phyloP scores from a whole-genome alignment of 2,888 invertebrate genomes.

The Phaonia tiefii region DNA sequence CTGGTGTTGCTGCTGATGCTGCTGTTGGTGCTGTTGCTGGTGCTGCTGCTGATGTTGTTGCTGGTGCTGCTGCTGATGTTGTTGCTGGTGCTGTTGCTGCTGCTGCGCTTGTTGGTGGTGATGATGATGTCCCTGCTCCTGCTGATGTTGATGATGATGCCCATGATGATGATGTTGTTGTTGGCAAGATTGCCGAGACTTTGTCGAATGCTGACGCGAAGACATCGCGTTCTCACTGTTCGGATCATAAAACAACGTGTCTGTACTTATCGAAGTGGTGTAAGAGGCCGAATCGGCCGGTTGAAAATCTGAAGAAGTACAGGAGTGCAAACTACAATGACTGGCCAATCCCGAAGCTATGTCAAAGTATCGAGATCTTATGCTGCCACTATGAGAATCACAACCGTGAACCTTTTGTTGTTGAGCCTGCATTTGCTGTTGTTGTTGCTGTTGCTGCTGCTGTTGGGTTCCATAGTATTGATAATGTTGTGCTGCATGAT shows the following conservation, averaged over 20 bases:
- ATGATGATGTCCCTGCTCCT: constrained; percentile 80
- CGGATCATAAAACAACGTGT: constrained; percentile 91
- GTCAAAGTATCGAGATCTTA: constrained; percentile 84
- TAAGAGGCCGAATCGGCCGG: constrained; percentile 89
- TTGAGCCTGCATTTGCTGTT: constrained; percentile 66
- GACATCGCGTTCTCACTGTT: constrained; percentile 77
- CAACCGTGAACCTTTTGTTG: constrained; percentile 79
- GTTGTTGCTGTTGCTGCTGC: constrained; percentile 74
- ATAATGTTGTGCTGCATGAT: constrained; percentile 72
- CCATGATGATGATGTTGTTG: constrained; percentile 70
- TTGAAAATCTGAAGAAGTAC: constrained; percentile 88
- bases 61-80: constrained; percentile 79
- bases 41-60: constrained; percentile 78
- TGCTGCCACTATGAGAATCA: constrained; percentile 74
- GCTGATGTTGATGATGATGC: constrained; percentile 71
- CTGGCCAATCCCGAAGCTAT: constrained; percentile 87
- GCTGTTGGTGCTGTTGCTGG: constrained; percentile 80
- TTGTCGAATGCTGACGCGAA: constrained; percentile 82
- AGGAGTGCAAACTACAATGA: constrained; percentile 91
- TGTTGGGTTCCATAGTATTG: constrained; percentile 70
- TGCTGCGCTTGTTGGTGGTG: constrained; percentile 73
- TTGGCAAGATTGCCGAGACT: constrained; percentile 82
- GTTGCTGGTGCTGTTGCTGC: constrained; percentile 80
- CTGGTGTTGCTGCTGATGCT: constrained; percentile 70
- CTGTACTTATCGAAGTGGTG: constrained; percentile 92